Conservation (phyloP, 92 coral and sea anemone species). For the Zoanthus gigantus region DNA sequence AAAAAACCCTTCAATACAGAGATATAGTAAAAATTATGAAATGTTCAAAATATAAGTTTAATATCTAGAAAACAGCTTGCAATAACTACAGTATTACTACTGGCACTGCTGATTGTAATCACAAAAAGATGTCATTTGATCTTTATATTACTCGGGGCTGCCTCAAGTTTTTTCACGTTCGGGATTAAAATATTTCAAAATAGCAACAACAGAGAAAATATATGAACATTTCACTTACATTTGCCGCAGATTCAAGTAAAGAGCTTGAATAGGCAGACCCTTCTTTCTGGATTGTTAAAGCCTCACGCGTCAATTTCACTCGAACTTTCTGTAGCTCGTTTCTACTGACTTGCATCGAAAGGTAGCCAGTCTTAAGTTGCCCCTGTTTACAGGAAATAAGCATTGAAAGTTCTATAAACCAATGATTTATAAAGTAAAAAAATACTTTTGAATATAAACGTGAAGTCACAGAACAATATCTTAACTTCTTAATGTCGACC, state of each 20-base stretch:
- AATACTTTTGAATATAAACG: neutral
- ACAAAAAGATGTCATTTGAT: conserved; percentile 19
- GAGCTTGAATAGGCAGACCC: conserved; percentile 51
- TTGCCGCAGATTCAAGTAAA: neutral
- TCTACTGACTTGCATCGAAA: conserved; percentile 90
- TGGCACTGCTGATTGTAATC: neutral
- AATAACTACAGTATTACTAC: neutral
- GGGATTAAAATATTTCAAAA: neutral
- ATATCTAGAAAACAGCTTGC: conserved; percentile 1
- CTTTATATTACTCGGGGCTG: neutral
- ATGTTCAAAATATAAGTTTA: neutral
- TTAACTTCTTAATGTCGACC: neutral
- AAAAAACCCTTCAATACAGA: conserved; percentile 9
- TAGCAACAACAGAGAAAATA: too few relatives aligned
- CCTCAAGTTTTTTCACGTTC: neutral
- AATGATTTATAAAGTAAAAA: neutral
- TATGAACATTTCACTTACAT: conserved; percentile 12
- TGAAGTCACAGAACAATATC: neutral
- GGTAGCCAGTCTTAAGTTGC: conserved; percentile 73
- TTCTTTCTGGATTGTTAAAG: conserved; percentile 87
- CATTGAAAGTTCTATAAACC: too few relatives aligned
- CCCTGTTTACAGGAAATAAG: conserved; percentile 48
- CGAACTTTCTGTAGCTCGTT: conserved; percentile 91
- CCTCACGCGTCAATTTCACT: conserved; percentile 86
- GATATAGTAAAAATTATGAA: neutral